Percentiles rank a stretch among this genome's conserved stretches.
phyloP scores from a whole-genome alignment of 92 coral and sea anemone species.

The Phenganax subtilis region DNA sequence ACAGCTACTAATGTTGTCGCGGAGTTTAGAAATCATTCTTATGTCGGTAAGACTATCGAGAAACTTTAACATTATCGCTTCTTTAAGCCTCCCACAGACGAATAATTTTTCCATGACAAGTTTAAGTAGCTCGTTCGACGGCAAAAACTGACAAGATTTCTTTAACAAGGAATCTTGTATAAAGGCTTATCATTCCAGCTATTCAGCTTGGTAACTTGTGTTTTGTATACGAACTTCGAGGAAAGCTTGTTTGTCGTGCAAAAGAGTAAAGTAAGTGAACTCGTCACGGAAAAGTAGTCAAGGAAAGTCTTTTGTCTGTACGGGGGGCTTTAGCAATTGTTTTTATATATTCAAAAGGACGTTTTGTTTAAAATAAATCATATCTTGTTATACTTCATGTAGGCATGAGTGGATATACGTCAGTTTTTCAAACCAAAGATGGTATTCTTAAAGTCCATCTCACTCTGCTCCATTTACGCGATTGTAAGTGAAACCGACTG shows the following conservation, averaged over 20 bases:
- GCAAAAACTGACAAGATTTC: too few relatives aligned
- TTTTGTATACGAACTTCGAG: too few relatives aligned
- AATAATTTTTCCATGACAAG: too few relatives aligned
- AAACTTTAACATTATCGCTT: not conserved
- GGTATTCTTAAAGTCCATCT: slow-evolving; percentile 24
- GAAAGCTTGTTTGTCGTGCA: too few relatives aligned
- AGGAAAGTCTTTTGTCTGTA: too few relatives aligned
- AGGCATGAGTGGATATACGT: slow-evolving; percentile 25
- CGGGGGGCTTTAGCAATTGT: not conserved
- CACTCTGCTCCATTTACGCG: not conserved
- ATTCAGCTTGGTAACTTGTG: too few relatives aligned
- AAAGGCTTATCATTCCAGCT: too few relatives aligned
- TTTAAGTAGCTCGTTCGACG: too few relatives aligned
- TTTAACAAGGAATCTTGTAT: too few relatives aligned
- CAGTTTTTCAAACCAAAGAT: not conserved
- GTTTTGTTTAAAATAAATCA: not conserved
- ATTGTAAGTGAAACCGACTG: not conserved
- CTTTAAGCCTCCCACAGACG: not conserved
- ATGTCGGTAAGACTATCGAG: slow-evolving; percentile 8
- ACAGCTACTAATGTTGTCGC: slow-evolving; percentile 5
- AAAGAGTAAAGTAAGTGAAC: too few relatives aligned
- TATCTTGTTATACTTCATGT: not conserved
- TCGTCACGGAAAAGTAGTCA: too few relatives aligned
- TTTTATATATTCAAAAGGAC: not conserved
- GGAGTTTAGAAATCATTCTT: slow-evolving; percentile 22